Base-by-base conservation (phyloP, 2,113 vertebrate genomes). In the Oreotrochilus melanogaster region DNA sequence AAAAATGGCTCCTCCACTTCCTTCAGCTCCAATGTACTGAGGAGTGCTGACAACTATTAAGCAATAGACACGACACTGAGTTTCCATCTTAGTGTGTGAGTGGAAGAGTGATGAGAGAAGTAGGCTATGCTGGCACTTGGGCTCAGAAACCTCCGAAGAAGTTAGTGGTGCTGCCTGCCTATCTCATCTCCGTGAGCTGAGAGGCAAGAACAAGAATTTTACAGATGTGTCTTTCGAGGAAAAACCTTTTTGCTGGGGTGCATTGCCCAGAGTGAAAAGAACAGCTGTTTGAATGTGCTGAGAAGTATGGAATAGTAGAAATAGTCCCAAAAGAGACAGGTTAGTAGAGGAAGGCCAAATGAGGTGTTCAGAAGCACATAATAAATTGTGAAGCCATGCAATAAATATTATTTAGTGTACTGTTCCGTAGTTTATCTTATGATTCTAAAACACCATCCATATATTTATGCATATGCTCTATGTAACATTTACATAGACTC, bases 321-420 rank as follows among this genome's bases (percentile, higher is more conserved):
- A 43, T 15, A 67, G 56, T 86, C 71, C 92, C 86, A 86, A 75
- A 90, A 90, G 90, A 90, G 64, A 19, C 28, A 86, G 48, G 79
- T 70, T 89, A 88, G 64, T 37, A 89, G 67, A 60, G 37, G 83
- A 92, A 88, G 19, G 47, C 33, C 42, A 96, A 71, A 82, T 73
- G 74, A 95, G 67, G 48, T 75, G 42, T 62, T 86, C 48, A 92
- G 73, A 88, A 94, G 69, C 72, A 92, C 72, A 45, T 78, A 67
- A 92, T 96, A 95, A 94, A 96, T 92, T 78, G n/a, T 83, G 61
- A 83, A 86, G 51, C 18, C 65, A 37, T 84, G 53, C 69, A 80
- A 90, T 78, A 90, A 94, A 92, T 92, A 92, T 61, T 84, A 21
- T 78, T 88, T 57, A 92, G 45, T 83, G 69, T 35, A 50, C 18